Evolutionary conservation across 2,888 invertebrate genomes (phyloP).

Genomic region (Dasysyrphus tricinctus): DNA sequence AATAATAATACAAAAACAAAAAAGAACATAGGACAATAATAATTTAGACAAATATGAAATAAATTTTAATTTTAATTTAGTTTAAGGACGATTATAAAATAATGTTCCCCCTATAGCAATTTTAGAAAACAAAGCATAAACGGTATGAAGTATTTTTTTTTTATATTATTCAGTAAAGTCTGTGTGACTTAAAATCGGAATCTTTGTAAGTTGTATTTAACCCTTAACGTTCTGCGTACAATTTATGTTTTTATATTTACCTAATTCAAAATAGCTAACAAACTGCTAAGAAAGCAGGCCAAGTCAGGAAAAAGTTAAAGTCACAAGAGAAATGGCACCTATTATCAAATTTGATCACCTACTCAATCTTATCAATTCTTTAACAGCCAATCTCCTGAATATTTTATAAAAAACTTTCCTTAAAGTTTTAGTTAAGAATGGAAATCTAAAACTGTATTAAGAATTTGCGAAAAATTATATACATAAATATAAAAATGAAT

Average conservation of each 20-base stretch:
- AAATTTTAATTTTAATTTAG: constrained; percentile 4
- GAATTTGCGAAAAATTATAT: neutral
- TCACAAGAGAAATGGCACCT: neutral
- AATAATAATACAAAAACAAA: constrained; percentile 48
- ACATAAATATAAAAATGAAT: neutral
- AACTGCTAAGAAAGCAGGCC: neutral
- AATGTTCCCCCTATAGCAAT: neutral
- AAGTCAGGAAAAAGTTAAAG: neutral
- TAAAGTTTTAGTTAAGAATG: neutral
- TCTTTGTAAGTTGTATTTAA: too few relatives aligned
- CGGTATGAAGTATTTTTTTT: neutral
- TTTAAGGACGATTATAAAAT: constrained; percentile 12
- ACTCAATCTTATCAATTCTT: too few relatives aligned
- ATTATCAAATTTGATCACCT: too few relatives aligned
- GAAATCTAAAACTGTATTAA: neutral
- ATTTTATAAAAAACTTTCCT: too few relatives aligned
- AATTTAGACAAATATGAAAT: neutral
- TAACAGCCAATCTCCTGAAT: too few relatives aligned
- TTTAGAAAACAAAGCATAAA: neutral
- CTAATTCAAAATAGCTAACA: neutral
- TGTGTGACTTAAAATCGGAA: neutral
- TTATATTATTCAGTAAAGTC: neutral
- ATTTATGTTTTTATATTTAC: neutral
- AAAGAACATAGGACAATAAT: constrained; percentile 17
- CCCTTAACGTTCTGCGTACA: neutral